Base-by-base conservation (phyloP, 2,797 vertebrate genomes). In the Nasua narica region DNA sequence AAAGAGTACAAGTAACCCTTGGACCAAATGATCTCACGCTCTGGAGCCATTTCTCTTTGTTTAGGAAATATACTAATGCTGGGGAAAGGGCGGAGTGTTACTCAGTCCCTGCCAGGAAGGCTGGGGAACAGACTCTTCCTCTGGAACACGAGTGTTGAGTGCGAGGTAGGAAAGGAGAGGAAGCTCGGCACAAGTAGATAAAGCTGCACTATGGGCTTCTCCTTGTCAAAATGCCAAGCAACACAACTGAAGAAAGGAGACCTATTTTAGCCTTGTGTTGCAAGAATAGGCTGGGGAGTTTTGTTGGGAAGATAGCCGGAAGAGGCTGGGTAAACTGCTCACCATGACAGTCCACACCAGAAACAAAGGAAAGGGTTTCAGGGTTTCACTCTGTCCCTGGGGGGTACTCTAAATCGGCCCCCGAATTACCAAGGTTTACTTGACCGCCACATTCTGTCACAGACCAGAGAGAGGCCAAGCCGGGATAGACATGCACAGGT, bases 181-280 rank as follows among this genome's bases (percentile, higher is more conserved):
- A 67, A 74, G 40, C 27, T 10, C 67, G 25, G 25, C 10, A 0
- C 29, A 52, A 43, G 40, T 5, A 62, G 48, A 21, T 1, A 3
- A 14, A 5, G n/a, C 2, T 16, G 13, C 0, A 0, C 5, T 2
- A 1, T 29, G 4, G 10, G 27, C 21, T 37, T 58, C n/a, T 40
- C 2, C 43, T 21, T 37, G 21, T 29, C 37, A 6, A 2, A 2
- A 2, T 0, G 27, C 27, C 70, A 52, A 65, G 46, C 37, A 27
- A 11, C 19, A 23, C 1, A 40, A 16, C 1, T 18, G 62, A 62
- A 70, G 25, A 40, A 37, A 62, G 40, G 25, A 19, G 50, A 62
- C 25, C 14, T 10, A 46, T 52, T n/a, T 18, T 21, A 54, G 43
- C 76, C 7, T 48, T 46, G 5, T 15, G 32, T 62, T n/a, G 9